A percentile compares a stretch with the other conserved stretches of the same genome.
Evolutionary conservation across 1,140 invertebrate genomes (phyloP).

Genomic region (Meloidogyne chitwoodi): DNA sequence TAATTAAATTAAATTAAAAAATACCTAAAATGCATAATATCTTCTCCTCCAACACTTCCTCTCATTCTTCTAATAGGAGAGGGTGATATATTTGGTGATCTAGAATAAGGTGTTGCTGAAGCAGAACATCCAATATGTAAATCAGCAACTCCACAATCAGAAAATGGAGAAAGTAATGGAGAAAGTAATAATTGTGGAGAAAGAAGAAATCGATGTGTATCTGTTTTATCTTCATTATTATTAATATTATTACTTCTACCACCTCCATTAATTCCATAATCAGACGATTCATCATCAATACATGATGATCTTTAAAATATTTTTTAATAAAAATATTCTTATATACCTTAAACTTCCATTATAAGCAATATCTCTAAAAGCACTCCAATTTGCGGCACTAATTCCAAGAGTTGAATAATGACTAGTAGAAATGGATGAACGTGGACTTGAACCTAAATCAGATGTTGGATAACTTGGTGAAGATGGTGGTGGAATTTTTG

Average conservation of each 20-base stretch:
- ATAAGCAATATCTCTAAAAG: slow-evolving; percentile 50
- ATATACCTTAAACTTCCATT: slow-evolving; percentile 9
- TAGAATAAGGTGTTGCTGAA: slow-evolving; percentile 52
- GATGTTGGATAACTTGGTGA: slow-evolving; percentile 53
- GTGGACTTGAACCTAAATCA: slow-evolving; percentile 51
- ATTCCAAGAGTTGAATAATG: slow-evolving; percentile 34
- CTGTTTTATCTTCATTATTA: slow-evolving; percentile 20
- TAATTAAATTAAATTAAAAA: neutral
- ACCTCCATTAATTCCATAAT: neutral
- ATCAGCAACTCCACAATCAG: slow-evolving; percentile 42
- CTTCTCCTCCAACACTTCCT: slow-evolving; percentile 3
- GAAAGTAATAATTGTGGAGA: slow-evolving; percentile 51
- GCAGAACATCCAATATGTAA: slow-evolving; percentile 10
- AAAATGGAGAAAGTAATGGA: slow-evolving; percentile 56
- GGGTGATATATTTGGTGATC: slow-evolving; percentile 54
- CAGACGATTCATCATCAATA: neutral
- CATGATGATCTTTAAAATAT: neutral
- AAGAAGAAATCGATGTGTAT: slow-evolving; percentile 34
- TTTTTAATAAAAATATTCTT: no score
- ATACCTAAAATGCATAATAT: slow-evolving; percentile 42
- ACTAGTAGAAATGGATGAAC: slow-evolving; percentile 43
- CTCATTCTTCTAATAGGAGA: slow-evolving; percentile 18
- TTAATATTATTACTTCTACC: slow-evolving; percentile 28
- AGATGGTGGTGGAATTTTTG: slow-evolving; percentile 46
- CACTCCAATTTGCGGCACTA: slow-evolving; percentile 47